Conservation (phyloP, 1,140 invertebrate genomes). For the Oppia nitens region DNA sequence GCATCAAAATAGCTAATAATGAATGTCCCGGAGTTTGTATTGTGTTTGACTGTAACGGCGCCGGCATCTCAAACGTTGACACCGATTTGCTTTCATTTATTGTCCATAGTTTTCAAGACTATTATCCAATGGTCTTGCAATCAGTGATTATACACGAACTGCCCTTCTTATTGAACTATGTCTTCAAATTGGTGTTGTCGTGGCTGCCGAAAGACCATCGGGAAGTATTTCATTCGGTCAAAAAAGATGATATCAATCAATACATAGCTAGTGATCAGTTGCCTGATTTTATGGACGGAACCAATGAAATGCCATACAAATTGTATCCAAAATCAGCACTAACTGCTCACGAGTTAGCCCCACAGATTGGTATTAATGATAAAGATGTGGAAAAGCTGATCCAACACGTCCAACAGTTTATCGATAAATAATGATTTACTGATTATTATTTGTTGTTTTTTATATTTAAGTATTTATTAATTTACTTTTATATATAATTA, state of each 20-base stretch:
- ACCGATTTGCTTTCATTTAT: constrained; percentile 12
- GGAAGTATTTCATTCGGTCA: constrained; percentile 12
- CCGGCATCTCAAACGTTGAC: constrained; percentile 7
- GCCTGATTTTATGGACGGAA: constrained; percentile 16
- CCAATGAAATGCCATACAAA: background rate
- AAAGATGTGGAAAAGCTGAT: constrained; percentile 1
- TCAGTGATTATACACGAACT: constrained; percentile 14
- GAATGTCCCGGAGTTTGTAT: constrained; percentile 1
- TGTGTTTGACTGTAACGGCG: constrained; percentile 10
- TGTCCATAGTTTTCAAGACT: background rate
- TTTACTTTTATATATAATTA: too few relatives aligned
- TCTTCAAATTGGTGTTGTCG: constrained; percentile 14
- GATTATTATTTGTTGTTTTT: too few relatives aligned
- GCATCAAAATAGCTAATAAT: background rate
- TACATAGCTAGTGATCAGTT: constrained; percentile 14
- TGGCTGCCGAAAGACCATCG: constrained; percentile 12
- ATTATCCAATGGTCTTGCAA: constrained; percentile 5
- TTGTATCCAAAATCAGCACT: background rate
- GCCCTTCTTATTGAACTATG: constrained; percentile 13
- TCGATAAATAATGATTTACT: background rate
- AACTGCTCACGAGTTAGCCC: background rate
- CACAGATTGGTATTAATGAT: background rate
- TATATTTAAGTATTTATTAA: too few relatives aligned
- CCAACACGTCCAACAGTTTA: background rate
- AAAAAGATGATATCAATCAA: constrained; percentile 10